Base-by-base conservation (phyloP, 2,797 vertebrate genomes). In the Rhynchotus rufescens region DNA sequence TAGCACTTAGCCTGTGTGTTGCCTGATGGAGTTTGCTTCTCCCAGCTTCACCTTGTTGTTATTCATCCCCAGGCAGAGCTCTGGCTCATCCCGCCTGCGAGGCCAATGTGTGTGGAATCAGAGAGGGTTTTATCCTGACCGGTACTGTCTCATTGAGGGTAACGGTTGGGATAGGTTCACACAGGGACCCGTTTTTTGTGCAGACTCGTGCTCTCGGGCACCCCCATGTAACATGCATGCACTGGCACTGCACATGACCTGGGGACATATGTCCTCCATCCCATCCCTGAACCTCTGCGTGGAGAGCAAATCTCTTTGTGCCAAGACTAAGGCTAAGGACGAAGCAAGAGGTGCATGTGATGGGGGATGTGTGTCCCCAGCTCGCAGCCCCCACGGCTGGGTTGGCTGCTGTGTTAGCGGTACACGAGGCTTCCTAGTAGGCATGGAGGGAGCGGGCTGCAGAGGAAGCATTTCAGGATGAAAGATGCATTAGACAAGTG, bases 401-500 rank as follows among this genome's bases (percentile, higher is more conserved):
- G 21, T 21, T 11, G 45, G 45, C 45, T 22, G 45, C 60, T 19
- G 0, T 10, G 9, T 67, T 15, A 64, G 82, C 87, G 60, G 4
- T 1, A 12, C 3, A 10, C 1, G 10, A 76, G 57, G 73, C 21
- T 71, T 76, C 71, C 42, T 71, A 81, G 3, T 0, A 5, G 45
- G 84, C 82, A 62, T 52, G 23, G 80, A 85, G 61, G 88, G 91
- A 57, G 76, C 66, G 64, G 52, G 73, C 84, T 76, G 76, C 0
- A 71, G 89, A 85, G 71, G 77, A 94, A 95, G 82, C 38, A 9
- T 84, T 71, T 87, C 7, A 12, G 57, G 90, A 7, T 5, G 4
- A 34, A 81, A 74, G 77, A 57, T 87, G 90, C 88, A 87, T 95
- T 90, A 87, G 92, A 17, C 38, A 32, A 81, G 80, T 4, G 93